Conservation (phyloP, 2,113 vertebrate genomes). For the Corapipo altera region DNA sequence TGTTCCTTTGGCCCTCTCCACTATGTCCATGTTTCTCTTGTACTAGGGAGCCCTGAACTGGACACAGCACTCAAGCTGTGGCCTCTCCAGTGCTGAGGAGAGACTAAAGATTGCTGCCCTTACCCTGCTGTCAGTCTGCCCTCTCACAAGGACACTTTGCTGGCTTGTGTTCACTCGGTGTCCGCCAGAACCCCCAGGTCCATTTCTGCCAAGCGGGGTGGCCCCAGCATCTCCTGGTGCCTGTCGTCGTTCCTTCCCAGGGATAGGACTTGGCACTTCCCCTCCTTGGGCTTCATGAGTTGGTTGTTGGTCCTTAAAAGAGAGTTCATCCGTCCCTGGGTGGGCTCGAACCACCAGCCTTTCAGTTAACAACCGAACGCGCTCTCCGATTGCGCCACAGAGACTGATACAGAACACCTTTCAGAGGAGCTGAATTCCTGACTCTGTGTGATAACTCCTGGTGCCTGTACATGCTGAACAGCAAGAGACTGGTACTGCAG, state of each 20-base stretch:
- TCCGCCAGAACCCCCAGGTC: no score
- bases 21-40: neutral
- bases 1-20: neutral
- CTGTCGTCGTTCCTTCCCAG: neutral
- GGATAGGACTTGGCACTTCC: neutral
- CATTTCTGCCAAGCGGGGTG: neutral
- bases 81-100: neutral
- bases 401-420: rapidly evolving
- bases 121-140: neutral
- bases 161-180: neutral
- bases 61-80: neutral
- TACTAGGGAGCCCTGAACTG: no score
- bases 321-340: slow-evolving; percentile 62
- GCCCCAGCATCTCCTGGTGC: neutral
- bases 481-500: neutral
- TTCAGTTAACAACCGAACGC: slow-evolving; percentile 80
- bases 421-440: neutral
- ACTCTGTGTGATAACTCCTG: rapidly evolving
- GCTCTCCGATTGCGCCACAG: slow-evolving; percentile 78
- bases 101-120: neutral
- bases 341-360: slow-evolving; percentile 83
- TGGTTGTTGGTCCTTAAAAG: neutral
- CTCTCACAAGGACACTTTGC: neutral
- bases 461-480: neutral
- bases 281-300: rapidly evolving